Percentiles rank a stretch among this genome's conserved stretches.
Conservation (phyloP, 2,888 invertebrate species). For the Diploptera punctata region DNA sequence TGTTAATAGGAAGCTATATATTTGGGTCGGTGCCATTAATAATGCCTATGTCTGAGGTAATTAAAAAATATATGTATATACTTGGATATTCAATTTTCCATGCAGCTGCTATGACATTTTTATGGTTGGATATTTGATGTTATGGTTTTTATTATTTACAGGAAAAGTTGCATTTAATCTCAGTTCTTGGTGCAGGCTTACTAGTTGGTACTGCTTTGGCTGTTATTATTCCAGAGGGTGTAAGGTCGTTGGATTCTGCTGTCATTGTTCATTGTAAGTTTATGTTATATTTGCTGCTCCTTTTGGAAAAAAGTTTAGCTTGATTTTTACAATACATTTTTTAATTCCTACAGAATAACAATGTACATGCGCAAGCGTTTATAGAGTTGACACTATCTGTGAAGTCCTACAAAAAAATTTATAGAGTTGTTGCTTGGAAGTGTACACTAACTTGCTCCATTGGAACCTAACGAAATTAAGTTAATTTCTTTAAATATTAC, state of each 20-base stretch:
- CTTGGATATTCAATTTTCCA: neutral
- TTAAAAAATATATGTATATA: constrained; percentile 37
- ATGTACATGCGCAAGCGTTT: no score
- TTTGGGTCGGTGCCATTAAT: constrained; percentile 95
- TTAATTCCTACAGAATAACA: no score
- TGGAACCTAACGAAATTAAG: no score
- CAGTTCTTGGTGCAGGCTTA: constrained; percentile 95
- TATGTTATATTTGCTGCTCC: no score
- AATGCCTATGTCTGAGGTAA: constrained; percentile 93
- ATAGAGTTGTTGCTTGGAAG: no score
- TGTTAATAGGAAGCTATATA: constrained; percentile 95
- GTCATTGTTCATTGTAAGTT: constrained; percentile 45
- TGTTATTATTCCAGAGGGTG: constrained; percentile 98
- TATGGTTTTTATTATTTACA: neutral
- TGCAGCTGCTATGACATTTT: neutral
- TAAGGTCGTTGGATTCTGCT: constrained; percentile 72
- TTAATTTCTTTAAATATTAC: no score
- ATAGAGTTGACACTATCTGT: no score
- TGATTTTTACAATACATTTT: no score
- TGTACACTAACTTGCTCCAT: no score
- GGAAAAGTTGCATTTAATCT: constrained; percentile 77
- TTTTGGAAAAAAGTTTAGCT: no score
- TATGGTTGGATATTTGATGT: neutral
- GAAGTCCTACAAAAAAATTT: no score
- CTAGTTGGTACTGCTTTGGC: constrained; percentile 96